These are phyloP conservation scores for Sweltsa coloradensis DNA, from an alignment of 1,140 invertebrate genomes.

Conservation along the genomic window DNA sequence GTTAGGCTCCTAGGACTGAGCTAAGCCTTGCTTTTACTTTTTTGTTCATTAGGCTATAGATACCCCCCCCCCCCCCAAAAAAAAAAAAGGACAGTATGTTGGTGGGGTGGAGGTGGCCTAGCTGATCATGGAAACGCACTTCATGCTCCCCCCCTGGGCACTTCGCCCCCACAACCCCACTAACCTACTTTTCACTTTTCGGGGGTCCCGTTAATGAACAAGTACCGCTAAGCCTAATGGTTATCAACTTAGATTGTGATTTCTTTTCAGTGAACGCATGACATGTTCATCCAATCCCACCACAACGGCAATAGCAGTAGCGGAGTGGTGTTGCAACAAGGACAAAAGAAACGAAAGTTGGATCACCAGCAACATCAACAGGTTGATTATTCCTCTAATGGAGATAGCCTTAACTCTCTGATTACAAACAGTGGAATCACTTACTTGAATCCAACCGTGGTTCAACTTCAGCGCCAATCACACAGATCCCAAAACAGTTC, in stretches of 20 bases:
- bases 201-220: too few relatives aligned
- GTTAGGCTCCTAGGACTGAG: background rate
- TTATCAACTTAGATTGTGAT: conserved; percentile 11
- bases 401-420: conserved; percentile 13
- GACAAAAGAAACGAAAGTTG: conserved; percentile 43
- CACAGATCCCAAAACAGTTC: conserved; percentile 10
- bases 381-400: conserved; percentile 18
- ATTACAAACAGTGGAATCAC: conserved; percentile 10
- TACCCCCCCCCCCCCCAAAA: too few relatives aligned
- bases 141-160: too few relatives aligned
- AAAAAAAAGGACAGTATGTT: background rate
- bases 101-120: too few relatives aligned
- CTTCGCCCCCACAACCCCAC: background rate
- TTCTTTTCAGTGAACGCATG: conserved; percentile 48
- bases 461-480: conserved; percentile 16
- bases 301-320: conserved; percentile 36
- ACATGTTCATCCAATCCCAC: conserved; percentile 58
- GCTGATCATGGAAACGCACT: too few relatives aligned
- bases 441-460: conserved; percentile 12
- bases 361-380: conserved; percentile 26
- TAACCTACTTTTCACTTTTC: too few relatives aligned
- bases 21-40: too few relatives aligned
- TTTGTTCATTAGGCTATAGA: too few relatives aligned
- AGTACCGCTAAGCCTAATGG: background rate
- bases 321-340: conserved; percentile 24